Percentiles rank a stretch among this genome's conserved stretches.
These are phyloP conservation scores for Elymnias hypermnestra DNA, from an alignment of 1,140 invertebrate genomes.

Conservation along the genomic window DNA sequence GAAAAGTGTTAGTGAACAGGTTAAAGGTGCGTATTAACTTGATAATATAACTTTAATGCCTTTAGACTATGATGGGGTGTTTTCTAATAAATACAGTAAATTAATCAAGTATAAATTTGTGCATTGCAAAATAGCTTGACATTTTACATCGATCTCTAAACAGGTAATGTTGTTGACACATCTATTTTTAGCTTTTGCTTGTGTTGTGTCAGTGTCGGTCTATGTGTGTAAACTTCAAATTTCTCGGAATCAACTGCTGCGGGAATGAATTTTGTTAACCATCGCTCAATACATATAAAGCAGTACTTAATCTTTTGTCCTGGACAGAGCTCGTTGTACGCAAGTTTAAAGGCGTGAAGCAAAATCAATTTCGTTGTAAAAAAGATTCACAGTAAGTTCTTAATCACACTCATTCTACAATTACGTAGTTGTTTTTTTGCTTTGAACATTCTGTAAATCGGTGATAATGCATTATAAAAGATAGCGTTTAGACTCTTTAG, in stretches of 20 bases:
- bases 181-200: constrained; percentile 39
- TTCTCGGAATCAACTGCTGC: constrained; percentile 42
- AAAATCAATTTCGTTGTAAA: neutral
- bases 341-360: neutral
- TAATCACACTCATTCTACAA: neutral
- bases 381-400: constrained; percentile 1
- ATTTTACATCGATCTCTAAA: constrained; percentile 2
- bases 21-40: no score
- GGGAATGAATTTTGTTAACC: constrained; percentile 26
- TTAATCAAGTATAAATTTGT: no score
- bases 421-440: constrained; percentile 8
- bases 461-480: neutral
- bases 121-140: no score
- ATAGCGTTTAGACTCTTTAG: no score
- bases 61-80: no score
- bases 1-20: no score
- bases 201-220: constrained; percentile 25
- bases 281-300: constrained; percentile 32
- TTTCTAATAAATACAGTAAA: no score
- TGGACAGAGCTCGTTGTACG: constrained; percentile 7
- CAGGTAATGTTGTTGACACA: constrained; percentile 38
- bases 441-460: neutral
- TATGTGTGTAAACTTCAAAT: constrained; percentile 42
- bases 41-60: no score
- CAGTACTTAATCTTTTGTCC: constrained; percentile 13